phyloP scores from a whole-genome alignment of 2,113 vertebrate genomes.

The Hoplias malabaricus region DNA sequence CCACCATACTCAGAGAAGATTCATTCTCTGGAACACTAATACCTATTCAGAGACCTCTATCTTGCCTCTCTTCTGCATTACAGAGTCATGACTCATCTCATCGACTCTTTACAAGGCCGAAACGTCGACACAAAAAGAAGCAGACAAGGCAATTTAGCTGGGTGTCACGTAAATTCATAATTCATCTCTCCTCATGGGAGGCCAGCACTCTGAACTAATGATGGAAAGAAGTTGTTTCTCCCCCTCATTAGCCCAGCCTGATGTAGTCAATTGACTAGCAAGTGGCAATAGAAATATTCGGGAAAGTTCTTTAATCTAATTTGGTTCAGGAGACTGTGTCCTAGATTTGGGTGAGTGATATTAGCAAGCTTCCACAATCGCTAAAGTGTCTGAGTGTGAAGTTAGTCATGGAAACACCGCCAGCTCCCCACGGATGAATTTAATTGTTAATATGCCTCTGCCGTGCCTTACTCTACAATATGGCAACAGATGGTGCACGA shows the following conservation, averaged over 20 bases:
- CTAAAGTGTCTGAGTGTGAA: slow-evolving; percentile 7
- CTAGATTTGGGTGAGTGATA: slow-evolving; percentile 1
- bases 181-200: slow-evolving; percentile 12
- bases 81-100: slow-evolving; percentile 53
- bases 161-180: slow-evolving; percentile 20
- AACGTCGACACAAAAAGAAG: slow-evolving; percentile 18
- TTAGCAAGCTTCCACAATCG: not conserved
- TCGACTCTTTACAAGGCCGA: slow-evolving; percentile 24
- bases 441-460: slow-evolving; percentile 34
- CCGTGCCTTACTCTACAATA: slow-evolving; percentile 20
- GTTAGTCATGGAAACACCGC: slow-evolving; percentile 5
- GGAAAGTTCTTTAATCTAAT: slow-evolving; percentile 18
- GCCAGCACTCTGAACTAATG: slow-evolving; percentile 6
- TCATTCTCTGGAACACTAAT: slow-evolving; percentile 11
- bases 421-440: slow-evolving; percentile 19
- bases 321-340: not conserved
- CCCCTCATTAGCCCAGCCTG: not conserved
- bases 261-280: not conserved
- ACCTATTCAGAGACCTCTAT: slow-evolving; percentile 45
- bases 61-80: slow-evolving; percentile 52
- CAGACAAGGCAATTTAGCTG: slow-evolving; percentile 38
- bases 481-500: slow-evolving; percentile 39
- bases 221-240: slow-evolving; percentile 1
- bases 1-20: not conserved
- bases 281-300: not conserved